phyloP scores from a whole-genome alignment of 1,140 invertebrate species.

The Kradibia gibbosae region DNA sequence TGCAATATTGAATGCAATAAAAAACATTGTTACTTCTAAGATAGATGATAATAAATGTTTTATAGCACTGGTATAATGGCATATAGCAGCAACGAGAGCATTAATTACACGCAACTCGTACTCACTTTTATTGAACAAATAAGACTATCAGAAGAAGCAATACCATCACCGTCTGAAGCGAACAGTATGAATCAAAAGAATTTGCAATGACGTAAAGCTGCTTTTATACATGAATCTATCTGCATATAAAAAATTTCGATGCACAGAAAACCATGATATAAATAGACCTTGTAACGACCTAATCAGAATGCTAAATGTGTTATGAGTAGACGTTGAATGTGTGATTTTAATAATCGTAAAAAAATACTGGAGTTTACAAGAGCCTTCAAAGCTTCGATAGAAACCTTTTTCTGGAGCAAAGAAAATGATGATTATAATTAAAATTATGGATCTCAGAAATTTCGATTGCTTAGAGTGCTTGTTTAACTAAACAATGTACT shows the following conservation, averaged over 20 bases:
- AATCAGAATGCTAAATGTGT: background rate
- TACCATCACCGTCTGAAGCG: background rate
- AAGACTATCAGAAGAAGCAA: background rate
- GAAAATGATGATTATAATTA: no score
- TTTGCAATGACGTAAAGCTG: background rate
- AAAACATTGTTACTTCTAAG: background rate
- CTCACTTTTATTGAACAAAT: background rate
- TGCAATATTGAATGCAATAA: background rate
- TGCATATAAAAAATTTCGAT: background rate
- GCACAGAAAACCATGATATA: background rate
- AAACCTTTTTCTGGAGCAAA: no score
- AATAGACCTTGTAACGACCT: background rate
- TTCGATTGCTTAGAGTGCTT: no score
- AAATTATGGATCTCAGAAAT: no score
- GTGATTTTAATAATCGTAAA: constrained; percentile 38
- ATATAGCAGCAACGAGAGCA: background rate
- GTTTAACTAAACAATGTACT: no score
- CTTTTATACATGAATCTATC: background rate
- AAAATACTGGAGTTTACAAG: no score
- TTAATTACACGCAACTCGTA: no score
- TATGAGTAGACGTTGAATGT: constrained; percentile 35
- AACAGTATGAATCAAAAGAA: background rate
- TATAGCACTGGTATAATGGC: background rate
- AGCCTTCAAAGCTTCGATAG: no score
- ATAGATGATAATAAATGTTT: background rate